These are phyloP conservation scores for Sanderia malayensis DNA, from an alignment of 30 jellyfish, hydroid and myxozoan genomes.

Conservation along the genomic window DNA sequence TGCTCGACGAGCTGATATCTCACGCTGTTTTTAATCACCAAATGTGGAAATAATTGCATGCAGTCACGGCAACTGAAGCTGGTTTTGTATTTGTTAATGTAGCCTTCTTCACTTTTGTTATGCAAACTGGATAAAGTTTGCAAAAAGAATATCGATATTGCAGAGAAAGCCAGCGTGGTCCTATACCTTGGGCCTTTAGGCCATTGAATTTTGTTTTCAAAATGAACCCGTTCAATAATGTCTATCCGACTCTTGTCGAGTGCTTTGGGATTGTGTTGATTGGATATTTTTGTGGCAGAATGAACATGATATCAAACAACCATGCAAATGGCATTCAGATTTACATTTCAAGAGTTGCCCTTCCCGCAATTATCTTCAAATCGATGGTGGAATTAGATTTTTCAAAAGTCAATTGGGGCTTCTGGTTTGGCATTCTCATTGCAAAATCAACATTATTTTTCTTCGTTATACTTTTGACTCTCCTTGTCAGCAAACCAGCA, in stretches of 20 bases:
- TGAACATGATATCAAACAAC: slow-evolving; percentile 41
- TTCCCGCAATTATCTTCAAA: slow-evolving; percentile 83
- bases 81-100: too few relatives aligned
- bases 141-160: too few relatives aligned
- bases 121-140: too few relatives aligned
- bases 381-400: slow-evolving; percentile 71
- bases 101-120: too few relatives aligned
- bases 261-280: slow-evolving; percentile 72
- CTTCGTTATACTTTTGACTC: slow-evolving; percentile 49
- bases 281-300: slow-evolving; percentile 70
- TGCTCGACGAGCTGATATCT: too few relatives aligned
- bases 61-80: too few relatives aligned
- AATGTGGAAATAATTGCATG: too few relatives aligned
- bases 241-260: slow-evolving; percentile 79
- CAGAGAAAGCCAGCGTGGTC: too few relatives aligned
- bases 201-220: too few relatives aligned
- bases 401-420: slow-evolving; percentile 67
- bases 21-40: too few relatives aligned
- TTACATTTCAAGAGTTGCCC: slow-evolving; percentile 47
- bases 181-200: too few relatives aligned
- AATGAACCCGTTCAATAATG: slow-evolving; percentile 53
- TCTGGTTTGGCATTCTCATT: slow-evolving; percentile 70
- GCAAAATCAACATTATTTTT: slow-evolving; percentile 56
- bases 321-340: slow-evolving; percentile 76
- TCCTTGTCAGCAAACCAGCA: slow-evolving; percentile 29